Evolutionary conservation across 2,888 invertebrate species (phyloP).

Genomic region (Parasteatoda lunata): DNA sequence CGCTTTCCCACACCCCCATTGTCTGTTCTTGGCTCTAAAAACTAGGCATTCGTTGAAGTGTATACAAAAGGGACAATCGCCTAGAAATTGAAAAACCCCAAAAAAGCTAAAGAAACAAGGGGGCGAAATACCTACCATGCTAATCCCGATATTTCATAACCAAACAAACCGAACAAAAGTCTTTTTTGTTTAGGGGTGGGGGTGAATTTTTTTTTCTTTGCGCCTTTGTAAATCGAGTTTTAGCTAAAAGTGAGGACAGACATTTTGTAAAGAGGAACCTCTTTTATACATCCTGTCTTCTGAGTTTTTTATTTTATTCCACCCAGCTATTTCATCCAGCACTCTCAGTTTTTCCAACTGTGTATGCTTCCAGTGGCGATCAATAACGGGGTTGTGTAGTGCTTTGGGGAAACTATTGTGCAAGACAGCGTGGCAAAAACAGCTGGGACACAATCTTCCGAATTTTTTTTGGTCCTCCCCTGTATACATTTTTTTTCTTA

Average conservation of each 20-base stretch:
- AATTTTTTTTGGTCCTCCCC: background rate
- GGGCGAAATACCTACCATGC: constrained; percentile 31
- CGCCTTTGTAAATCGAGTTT: constrained; percentile 55
- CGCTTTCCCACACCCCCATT: constrained; percentile 16
- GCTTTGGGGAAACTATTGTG: constrained; percentile 37
- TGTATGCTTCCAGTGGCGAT: constrained; percentile 21
- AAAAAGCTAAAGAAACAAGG: constrained; percentile 19
- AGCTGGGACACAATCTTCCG: constrained; percentile 37
- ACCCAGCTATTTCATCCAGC: background rate
- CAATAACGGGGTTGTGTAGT: constrained; percentile 30
- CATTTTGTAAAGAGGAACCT: constrained; percentile 34
- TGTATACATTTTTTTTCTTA: constrained; percentile 11
- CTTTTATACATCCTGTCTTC: constrained; percentile 33
- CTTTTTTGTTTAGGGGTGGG: constrained; percentile 6
- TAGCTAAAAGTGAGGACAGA: constrained; percentile 52
- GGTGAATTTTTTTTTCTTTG: constrained; percentile 7
- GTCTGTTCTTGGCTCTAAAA: constrained; percentile 8
- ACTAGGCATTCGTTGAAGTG: constrained; percentile 18
- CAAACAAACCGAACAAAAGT: constrained; percentile 54
- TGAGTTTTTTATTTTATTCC: background rate
- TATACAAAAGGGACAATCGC: constrained; percentile 28
- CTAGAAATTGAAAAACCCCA: constrained; percentile 6
- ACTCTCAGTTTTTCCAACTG: constrained; percentile 8
- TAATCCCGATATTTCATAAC: constrained; percentile 59
- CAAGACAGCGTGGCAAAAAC: constrained; percentile 34